Evolutionary conservation across 2,888 invertebrate genomes (phyloP).

Genomic region (Euzophera pinguis): DNA sequence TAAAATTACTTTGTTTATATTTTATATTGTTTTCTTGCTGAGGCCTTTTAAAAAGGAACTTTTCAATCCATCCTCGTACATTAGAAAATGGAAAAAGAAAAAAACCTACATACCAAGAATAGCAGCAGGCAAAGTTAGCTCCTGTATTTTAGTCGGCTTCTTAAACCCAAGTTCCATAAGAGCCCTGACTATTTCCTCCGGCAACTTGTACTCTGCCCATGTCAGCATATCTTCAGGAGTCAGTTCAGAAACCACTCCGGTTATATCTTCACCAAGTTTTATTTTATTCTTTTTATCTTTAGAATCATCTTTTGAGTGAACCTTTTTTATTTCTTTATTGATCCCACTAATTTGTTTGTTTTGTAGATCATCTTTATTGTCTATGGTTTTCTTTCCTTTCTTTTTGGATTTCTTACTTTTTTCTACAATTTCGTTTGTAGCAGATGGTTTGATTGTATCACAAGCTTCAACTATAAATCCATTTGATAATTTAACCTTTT

Average conservation of each 20-base stretch:
- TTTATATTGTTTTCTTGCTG: no score
- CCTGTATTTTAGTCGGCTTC: constrained; percentile 94
- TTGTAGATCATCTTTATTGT: background rate
- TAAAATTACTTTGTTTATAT: no score
- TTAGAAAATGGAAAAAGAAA: no score
- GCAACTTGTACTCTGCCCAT: constrained; percentile 86
- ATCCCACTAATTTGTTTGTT: background rate
- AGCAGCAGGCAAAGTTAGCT: constrained; percentile 88
- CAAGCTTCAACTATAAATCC: constrained; percentile 64
- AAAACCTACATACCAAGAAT: constrained; percentile 86
- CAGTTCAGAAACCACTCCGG: constrained; percentile 34
- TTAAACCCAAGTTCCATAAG: constrained; percentile 87
- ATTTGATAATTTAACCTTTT: constrained; percentile 50
- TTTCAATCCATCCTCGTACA: no score
- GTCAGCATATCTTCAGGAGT: constrained; percentile 73
- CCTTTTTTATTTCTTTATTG: constrained; percentile 15
- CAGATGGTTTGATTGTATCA: constrained; percentile 39
- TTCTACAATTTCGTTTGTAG: constrained; percentile 34
- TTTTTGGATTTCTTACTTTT: constrained; percentile 19
- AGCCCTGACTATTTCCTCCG: constrained; percentile 84
- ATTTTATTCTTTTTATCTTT: constrained; percentile 32
- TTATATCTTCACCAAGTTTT: constrained; percentile 52
- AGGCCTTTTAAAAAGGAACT: no score
- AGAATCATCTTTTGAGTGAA: background rate
- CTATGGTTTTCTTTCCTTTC: constrained; percentile 26